These are phyloP conservation scores for Periophthalmus magnuspinnatus DNA, from an alignment of 2,797 vertebrate genomes.

Conservation along the genomic window DNA sequence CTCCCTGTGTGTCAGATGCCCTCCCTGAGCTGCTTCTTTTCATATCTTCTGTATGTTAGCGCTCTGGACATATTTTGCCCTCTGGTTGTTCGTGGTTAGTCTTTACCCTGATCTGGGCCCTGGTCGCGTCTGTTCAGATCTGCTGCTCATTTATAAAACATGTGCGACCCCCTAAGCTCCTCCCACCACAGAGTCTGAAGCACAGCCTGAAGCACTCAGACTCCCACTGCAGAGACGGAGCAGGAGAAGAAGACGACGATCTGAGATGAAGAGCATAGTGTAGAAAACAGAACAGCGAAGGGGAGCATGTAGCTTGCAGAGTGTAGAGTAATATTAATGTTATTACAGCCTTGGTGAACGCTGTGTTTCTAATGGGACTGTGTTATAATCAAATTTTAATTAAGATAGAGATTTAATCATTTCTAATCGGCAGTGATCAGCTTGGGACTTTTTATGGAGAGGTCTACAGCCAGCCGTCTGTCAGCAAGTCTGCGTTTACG, in stretches of 20 bases:
- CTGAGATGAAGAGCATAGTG: background rate
- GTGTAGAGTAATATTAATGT: too few relatives aligned
- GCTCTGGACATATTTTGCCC: background rate
- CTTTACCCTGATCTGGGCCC: constrained; percentile 43
- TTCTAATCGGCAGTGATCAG: too few relatives aligned
- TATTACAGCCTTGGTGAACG: too few relatives aligned
- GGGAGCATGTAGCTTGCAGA: too few relatives aligned
- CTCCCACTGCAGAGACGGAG: constrained; percentile 11
- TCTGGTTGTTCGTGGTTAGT: constrained; percentile 33
- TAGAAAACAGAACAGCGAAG: background rate
- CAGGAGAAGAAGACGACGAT: background rate
- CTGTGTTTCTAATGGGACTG: too few relatives aligned
- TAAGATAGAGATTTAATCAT: too few relatives aligned
- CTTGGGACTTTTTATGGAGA: too few relatives aligned
- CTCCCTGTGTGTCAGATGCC: too few relatives aligned
- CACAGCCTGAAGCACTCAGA: constrained; percentile 22
- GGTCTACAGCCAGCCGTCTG: too few relatives aligned
- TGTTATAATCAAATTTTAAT: too few relatives aligned
- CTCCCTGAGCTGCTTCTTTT: too few relatives aligned
- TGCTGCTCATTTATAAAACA: constrained; percentile 68
- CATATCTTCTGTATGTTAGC: background rate
- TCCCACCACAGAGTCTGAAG: constrained; percentile 14
- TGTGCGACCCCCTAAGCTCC: constrained; percentile 51
- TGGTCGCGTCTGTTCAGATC: constrained; percentile 51
- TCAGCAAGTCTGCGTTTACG: too few relatives aligned